Conservation (phyloP, 1,140 invertebrate species). For the Venturia canescens region DNA sequence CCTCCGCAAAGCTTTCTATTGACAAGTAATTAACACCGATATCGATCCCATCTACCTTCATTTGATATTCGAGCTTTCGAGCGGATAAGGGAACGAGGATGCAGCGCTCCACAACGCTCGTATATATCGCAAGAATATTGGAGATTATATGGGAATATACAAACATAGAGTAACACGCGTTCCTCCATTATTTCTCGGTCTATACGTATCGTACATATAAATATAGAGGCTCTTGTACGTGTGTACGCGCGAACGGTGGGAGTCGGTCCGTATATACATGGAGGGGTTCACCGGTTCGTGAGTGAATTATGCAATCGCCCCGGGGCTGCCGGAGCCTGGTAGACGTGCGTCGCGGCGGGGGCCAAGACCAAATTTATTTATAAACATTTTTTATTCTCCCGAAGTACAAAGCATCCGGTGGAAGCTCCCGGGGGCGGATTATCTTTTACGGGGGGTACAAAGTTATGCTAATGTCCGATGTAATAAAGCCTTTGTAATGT, state of each 20-base stretch:
- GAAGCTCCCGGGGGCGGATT: background rate
- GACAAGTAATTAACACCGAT: conserved; percentile 40
- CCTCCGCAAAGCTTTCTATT: conserved; percentile 22
- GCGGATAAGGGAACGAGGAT: conserved; percentile 1
- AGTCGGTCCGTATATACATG: background rate
- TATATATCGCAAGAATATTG: conserved; percentile 6
- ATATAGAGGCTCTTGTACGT: background rate
- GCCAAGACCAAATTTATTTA: conserved; percentile 7
- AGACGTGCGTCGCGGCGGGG: background rate
- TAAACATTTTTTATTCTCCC: background rate
- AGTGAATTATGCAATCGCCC: conserved; percentile 33
- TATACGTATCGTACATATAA: too few species aligned
- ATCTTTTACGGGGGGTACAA: too few species aligned
- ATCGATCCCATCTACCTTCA: conserved; percentile 39
- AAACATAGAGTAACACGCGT: background rate
- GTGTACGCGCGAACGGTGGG: background rate
- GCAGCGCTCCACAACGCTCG: conserved; percentile 7
- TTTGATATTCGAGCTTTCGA: conserved; percentile 32
- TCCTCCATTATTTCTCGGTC: background rate
- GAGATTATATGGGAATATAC: background rate
- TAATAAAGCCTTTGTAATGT: too few species aligned
- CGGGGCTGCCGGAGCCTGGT: background rate
- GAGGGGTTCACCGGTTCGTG: background rate
- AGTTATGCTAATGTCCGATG: too few species aligned
- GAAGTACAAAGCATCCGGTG: background rate